These are phyloP conservation scores for Ips nitidus DNA, from an alignment of 1,140 invertebrate genomes.

Conservation along the genomic window DNA sequence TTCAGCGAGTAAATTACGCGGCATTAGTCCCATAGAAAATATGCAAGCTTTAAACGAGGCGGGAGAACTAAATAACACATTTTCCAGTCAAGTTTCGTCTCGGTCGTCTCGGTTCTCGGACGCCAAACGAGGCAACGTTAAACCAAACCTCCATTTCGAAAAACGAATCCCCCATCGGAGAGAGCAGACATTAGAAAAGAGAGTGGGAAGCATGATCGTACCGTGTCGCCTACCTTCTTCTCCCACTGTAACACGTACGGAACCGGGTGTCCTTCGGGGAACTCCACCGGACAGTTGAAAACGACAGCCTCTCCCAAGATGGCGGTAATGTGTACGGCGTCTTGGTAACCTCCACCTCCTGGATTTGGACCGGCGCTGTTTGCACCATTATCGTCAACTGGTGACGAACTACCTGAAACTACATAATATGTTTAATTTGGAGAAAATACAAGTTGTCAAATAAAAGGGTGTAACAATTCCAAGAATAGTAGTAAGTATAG, in stretches of 20 bases:
- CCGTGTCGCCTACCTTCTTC: constrained; percentile 95
- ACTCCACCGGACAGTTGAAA: constrained; percentile 95
- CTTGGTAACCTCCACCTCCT: constrained; percentile 57
- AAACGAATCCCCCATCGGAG: constrained; percentile 12
- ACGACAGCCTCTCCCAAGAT: constrained; percentile 93
- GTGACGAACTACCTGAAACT: not conserved
- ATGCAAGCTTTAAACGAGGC: constrained; percentile 5
- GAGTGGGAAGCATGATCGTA: constrained; percentile 66
- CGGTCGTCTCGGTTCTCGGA: no score
- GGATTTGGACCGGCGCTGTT: not conserved
- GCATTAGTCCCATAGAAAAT: constrained; percentile 12
- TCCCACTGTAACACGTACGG: constrained; percentile 97
- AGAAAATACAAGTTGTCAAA: no score
- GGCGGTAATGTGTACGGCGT: constrained; percentile 93
- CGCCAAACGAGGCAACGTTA: not conserved
- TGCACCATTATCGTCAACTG: not conserved
- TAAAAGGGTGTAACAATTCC: no score
- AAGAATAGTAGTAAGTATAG: no score
- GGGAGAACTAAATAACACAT: no score
- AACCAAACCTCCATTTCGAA: not conserved
- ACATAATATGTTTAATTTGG: not conserved
- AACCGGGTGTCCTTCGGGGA: constrained; percentile 89
- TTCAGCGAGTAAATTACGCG: constrained; percentile 14
- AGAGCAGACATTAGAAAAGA: constrained; percentile 42
- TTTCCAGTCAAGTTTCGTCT: no score